A percentile compares a stretch with the other conserved stretches of the same genome.
phyloP scores from a whole-genome alignment of 1,140 invertebrate species.

The Caenorhabditis inopinata region DNA sequence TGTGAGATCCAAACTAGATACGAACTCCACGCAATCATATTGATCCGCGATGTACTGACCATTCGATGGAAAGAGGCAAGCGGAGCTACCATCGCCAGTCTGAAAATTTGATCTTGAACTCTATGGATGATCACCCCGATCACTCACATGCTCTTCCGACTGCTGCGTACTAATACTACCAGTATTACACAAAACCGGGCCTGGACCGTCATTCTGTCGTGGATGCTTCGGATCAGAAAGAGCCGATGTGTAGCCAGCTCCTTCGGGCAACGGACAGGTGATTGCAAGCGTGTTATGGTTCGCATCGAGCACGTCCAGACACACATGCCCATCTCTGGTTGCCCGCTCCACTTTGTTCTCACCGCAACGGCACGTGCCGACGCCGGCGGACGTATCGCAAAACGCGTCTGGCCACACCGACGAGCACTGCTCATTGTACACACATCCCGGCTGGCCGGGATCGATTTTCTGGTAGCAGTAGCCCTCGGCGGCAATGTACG shows the following conservation, averaged over 20 bases:
- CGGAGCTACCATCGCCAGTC: conserved; percentile 44
- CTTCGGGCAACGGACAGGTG: conserved; percentile 51
- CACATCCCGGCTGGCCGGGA: conserved; percentile 49
- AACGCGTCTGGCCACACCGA: conserved; percentile 49
- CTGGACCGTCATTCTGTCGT: conserved; percentile 44
- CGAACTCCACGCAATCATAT: conserved; percentile 51
- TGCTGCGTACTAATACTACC: conserved; percentile 32
- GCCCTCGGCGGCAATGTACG: conserved; percentile 46
- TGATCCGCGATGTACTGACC: conserved; percentile 45
- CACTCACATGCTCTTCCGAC: conserved; percentile 33
- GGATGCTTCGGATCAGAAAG: conserved; percentile 50
- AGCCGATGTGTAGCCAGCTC: conserved; percentile 50
- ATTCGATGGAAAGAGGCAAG: conserved; percentile 49
- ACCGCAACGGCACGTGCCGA: conserved; percentile 50
- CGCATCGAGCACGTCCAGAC: conserved; percentile 45
- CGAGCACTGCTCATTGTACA: conserved; percentile 48
- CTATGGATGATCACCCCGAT: too few species aligned
- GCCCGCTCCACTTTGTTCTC: conserved; percentile 49
- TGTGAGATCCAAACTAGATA: conserved; percentile 45
- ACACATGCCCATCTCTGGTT: conserved; percentile 50
- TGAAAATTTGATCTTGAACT: neutral
- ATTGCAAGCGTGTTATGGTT: conserved; percentile 48
- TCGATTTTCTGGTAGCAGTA: conserved; percentile 54
- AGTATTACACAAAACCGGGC: conserved; percentile 50
- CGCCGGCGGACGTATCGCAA: conserved; percentile 45